phyloP scores from a whole-genome alignment of 2,797 vertebrate genomes.

The Yasuhikotakia modesta region DNA sequence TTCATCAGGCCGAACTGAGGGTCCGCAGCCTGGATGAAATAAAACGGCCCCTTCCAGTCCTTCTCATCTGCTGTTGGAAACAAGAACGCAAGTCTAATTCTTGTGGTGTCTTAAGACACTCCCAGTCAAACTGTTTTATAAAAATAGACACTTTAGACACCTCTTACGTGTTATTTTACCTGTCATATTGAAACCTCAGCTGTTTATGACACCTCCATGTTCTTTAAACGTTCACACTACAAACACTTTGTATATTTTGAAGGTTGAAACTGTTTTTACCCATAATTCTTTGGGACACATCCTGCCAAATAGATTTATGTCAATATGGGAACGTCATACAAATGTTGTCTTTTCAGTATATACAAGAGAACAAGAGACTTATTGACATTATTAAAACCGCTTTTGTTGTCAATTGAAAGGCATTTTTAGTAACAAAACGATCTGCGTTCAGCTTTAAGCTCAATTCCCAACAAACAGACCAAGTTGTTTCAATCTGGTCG shows the following conservation, averaged over 20 bases:
- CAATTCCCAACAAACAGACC: not conserved
- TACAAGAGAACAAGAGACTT: constrained; percentile 33
- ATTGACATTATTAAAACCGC: no score
- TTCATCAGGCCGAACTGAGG: constrained; percentile 98
- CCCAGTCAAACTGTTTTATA: constrained; percentile 61
- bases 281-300: constrained; percentile 42
- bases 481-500: not conserved
- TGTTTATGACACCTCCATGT: constrained; percentile 14
- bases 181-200: not conserved
- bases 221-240: constrained; percentile 17
- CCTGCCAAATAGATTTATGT: constrained; percentile 64
- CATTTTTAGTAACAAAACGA: not conserved
- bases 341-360: constrained; percentile 56
- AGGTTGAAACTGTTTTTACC: constrained; percentile 27
- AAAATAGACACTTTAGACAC: constrained; percentile 37
- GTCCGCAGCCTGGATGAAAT: constrained; percentile 92
- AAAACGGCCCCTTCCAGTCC: constrained; percentile 90
- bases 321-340: constrained; percentile 62
- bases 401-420: no score
- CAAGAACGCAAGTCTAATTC: not conserved
- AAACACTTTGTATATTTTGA: constrained; percentile 17
- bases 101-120: constrained; percentile 46
- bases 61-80: constrained; percentile 78
- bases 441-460: not conserved
- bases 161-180: not conserved